Conservation (phyloP, 2,888 invertebrate genomes). For the Oxystoma pomonae region DNA sequence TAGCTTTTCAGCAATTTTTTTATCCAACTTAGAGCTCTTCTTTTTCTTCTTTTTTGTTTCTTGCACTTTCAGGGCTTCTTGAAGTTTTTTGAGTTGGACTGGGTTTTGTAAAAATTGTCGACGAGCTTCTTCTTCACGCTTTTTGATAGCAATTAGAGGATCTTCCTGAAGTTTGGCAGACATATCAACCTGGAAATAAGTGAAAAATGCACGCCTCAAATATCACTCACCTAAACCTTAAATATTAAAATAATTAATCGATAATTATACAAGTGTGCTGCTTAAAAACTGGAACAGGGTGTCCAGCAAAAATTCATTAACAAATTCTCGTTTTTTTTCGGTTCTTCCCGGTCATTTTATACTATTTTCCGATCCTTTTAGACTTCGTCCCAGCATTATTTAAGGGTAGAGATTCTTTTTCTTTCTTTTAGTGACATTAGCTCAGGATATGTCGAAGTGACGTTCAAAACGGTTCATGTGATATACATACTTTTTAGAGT, state of each 20-base stretch:
- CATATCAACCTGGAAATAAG: conserved; percentile 71
- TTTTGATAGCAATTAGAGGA: conserved; percentile 84
- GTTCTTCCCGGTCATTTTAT: too few relatives aligned
- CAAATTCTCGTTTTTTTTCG: too few relatives aligned
- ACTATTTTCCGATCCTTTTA: too few relatives aligned
- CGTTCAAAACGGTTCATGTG: too few relatives aligned
- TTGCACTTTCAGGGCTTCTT: conserved; percentile 67
- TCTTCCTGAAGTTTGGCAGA: conserved; percentile 89
- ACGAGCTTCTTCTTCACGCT: conserved; percentile 83
- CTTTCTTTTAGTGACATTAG: too few relatives aligned
- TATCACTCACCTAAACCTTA: background rate
- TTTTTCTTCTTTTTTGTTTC: conserved; percentile 52
- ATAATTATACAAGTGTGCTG: too few relatives aligned
- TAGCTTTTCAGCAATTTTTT: conserved; percentile 39
- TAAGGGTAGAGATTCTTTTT: too few relatives aligned
- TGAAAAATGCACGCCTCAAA: background rate
- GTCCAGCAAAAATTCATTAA: too few relatives aligned
- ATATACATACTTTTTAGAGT: too few relatives aligned
- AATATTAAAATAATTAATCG: background rate
- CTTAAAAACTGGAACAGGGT: too few relatives aligned
- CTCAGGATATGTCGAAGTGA: too few relatives aligned
- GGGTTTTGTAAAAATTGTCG: conserved; percentile 87
- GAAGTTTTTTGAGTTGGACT: conserved; percentile 80
- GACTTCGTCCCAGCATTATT: too few relatives aligned
- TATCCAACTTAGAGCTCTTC: conserved; percentile 41